These are phyloP conservation scores for Luscinia megarhynchos DNA, from an alignment of 2,797 vertebrate genomes.

Conservation along the genomic window DNA sequence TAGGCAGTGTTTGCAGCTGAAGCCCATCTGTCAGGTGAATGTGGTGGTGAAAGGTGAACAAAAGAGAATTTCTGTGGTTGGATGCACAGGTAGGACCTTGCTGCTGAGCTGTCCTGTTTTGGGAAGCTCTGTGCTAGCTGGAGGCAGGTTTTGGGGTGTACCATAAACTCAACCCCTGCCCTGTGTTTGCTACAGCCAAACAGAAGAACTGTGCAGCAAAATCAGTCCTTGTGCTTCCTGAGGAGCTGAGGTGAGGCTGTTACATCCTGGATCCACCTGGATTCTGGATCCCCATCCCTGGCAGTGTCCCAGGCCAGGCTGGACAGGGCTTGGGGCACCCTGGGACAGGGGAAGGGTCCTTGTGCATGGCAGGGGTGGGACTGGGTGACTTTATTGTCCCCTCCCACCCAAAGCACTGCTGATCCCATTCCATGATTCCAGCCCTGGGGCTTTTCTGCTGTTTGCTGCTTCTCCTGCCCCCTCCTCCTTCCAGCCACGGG, in stretches of 20 bases:
- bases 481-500: constrained; percentile 37
- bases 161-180: accelerated
- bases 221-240: neutral
- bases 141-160: neutral
- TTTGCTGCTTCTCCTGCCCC: constrained; percentile 19
- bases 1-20: neutral
- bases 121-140: neutral
- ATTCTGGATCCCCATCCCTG: neutral
- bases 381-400: neutral
- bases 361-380: neutral
- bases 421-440: neutral
- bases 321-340: accelerated
- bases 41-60: neutral
- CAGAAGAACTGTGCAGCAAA: accelerated
- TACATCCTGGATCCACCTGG: neutral
- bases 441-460: neutral
- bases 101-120: neutral
- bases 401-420: neutral
- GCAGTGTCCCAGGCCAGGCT: neutral
- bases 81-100: neutral
- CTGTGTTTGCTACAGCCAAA: accelerated
- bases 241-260: neutral
- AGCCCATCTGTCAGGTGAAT: neutral
- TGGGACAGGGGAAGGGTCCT: accelerated
- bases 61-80: neutral